Conservation (phyloP, 35 echinoderm and acorn worm genomes). For the Chiridota heheva region DNA sequence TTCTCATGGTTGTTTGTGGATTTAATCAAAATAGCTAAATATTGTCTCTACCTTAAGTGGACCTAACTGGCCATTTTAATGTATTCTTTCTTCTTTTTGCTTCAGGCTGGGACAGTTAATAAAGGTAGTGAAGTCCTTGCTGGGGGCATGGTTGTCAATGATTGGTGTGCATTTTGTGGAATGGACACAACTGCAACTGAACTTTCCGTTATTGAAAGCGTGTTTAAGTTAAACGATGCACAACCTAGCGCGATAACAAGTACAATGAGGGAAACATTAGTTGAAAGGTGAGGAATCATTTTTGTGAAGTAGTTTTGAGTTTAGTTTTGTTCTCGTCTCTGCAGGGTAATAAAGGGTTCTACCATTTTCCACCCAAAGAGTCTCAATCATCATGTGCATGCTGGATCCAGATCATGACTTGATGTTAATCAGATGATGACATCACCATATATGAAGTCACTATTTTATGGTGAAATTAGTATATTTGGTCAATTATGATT, state of each 20-base stretch:
- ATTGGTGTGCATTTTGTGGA: conserved; percentile 98
- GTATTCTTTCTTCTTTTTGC: neutral
- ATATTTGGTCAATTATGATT: no score
- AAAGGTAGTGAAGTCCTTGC: conserved; percentile 80
- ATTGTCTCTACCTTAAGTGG: neutral
- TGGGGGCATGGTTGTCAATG: conserved; percentile 97
- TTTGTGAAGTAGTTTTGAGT: no score
- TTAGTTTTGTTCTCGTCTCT: no score
- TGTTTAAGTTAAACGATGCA: conserved; percentile 82
- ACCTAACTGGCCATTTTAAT: neutral
- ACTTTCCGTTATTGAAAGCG: conserved; percentile 89
- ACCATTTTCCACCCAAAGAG: no score
- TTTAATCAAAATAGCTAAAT: neutral
- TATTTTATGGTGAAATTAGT: no score
- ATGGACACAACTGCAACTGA: conserved; percentile 87
- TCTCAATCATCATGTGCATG: no score
- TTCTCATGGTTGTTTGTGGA: neutral
- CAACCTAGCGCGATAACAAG: conserved; percentile 73
- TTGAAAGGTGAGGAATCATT: conserved; percentile 98
- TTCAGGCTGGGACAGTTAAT: conserved; percentile 92
- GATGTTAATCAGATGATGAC: no score
- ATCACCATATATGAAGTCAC: no score
- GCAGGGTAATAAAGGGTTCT: no score
- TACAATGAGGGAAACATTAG: conserved; percentile 71
- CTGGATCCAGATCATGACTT: no score